Evolutionary conservation across 2,888 invertebrate genomes (phyloP), one percentile per base, ranked within the genome.

Genomic region (Hemistola chrysoprasaria): DNA sequence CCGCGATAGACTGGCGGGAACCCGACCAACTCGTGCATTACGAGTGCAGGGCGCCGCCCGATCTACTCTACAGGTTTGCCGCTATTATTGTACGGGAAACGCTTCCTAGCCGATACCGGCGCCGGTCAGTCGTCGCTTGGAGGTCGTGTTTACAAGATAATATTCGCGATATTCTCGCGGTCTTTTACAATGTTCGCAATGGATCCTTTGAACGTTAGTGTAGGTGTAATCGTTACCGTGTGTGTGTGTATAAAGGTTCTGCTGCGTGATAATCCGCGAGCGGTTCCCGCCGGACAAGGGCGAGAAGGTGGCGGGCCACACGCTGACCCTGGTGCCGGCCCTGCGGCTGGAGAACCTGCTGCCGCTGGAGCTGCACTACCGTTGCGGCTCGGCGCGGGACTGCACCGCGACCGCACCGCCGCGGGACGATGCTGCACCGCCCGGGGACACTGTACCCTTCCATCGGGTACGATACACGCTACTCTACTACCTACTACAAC

Each of bases 321-420:
- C 94, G 8, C 93, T 99, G 46, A 92, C 93, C 1, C 85, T 99
- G 28, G 86, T 96, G 55, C 95, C 98, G 11, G 96, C 97, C 0
- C 89, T 99, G 8, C 91, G 94, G 8, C 73, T 98, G 2, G 93
- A 94, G 51, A 99, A 98, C 90, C 90, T 98, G 45, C 90, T 99
- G 34, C 98, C 98, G 0, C 91, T 94, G 53, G 96, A 96, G 78
- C 71, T 96, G 43, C 86, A 91, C 37, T 95, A 91, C 64, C 91
- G 91, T 54, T 66, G 67, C 39, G 50, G 51, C 27, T 56, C 63
- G 1, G 52, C 54, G 10, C 51, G 48, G 7, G 60, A 50, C 62
- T 78, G 54, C 5, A 45, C 77, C 10, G 50, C 38, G n/a, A n/a
- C 34, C 47, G 34, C 32, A 58, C 80, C 65, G 37, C 55, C 61